Evolutionary conservation across 2,113 vertebrate genomes (phyloP), one percentile per base, ranked within the genome.

Genomic region (Rhipidura dahli): DNA sequence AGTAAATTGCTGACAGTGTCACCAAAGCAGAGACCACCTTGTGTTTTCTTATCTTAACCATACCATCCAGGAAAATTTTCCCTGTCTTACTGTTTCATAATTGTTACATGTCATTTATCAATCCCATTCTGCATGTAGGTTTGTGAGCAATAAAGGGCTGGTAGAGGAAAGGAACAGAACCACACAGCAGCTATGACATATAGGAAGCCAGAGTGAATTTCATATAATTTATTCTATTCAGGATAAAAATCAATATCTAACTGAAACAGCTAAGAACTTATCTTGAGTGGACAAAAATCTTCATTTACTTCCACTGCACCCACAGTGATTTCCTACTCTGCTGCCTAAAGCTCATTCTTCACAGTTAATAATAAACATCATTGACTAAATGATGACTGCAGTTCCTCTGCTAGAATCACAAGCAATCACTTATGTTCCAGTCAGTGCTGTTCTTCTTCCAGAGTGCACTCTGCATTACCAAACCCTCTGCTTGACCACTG

Each of bases 291-390:
- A 92, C 60, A 84, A 96, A 94, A 96, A 60, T 86, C 79, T 93
- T 90, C 30, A 83, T 92, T 92, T 89, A 79, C n/a, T 96, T 92
- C 68, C 51, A 64, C n/a, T 81, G 90, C 37, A 71, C 31, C 40
- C 80, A 31, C 50, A 80, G 31, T 60, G 53, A 66, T 77, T 93
- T 96, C 92, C 64, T 76, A 87, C 49, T 68, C 83, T 71, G 37
- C 45, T 92, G 78, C 78, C 68, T 93, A 37, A 78, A 86, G 76
- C 79, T 95, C 91, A 81, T 96, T 90, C 69, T 93, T 95, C 83
- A 76, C 79, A 84, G 83, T 87, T 95, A 94, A 96, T 94, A 89
- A 90, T 91, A 96, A 95, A 94, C 84, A 86, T 83, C 57, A 77
- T 71, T 79, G 93, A 70, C 92, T 95, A 94, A 91, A 90, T 49